Percentiles rank a stretch among this genome's conserved stretches.
phyloP scores from a whole-genome alignment of 92 coral and sea anemone species.

The Porites evermanni region DNA sequence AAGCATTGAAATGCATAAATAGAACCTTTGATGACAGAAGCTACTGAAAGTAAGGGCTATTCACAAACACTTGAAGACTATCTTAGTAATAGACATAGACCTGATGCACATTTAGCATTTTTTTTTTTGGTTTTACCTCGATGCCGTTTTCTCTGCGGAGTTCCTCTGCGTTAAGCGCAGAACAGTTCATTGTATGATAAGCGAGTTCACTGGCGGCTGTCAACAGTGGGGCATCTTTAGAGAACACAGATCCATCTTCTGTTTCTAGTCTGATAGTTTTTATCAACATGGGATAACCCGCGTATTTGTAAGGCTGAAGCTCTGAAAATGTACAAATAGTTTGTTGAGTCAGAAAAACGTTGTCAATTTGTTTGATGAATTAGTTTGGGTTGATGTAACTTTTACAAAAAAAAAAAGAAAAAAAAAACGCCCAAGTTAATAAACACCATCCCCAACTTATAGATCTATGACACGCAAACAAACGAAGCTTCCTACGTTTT shows the following conservation, averaged over 20 bases:
- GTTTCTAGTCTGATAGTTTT: slow-evolving; percentile 95
- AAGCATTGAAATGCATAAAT: too few relatives aligned
- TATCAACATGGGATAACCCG: slow-evolving; percentile 99
- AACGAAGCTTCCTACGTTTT: too few relatives aligned
- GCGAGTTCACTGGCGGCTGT: slow-evolving; percentile 97
- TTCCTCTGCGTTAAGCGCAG: slow-evolving; percentile 98
- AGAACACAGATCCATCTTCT: slow-evolving; percentile 71
- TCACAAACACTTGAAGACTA: too few relatives aligned
- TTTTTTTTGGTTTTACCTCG: slow-evolving; percentile 66
- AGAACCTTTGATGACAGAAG: too few relatives aligned
- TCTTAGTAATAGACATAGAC: too few relatives aligned
- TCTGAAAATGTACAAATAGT: slow-evolving; percentile 51
- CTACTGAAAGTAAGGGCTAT: too few relatives aligned
- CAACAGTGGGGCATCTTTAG: slow-evolving; percentile 86
- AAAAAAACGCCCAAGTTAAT: too few relatives aligned
- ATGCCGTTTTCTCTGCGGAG: slow-evolving; percentile 94
- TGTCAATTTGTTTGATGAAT: not conserved
- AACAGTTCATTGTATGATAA: slow-evolving; percentile 95
- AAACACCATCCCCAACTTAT: too few relatives aligned
- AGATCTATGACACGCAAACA: too few relatives aligned
- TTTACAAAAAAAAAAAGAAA: not conserved
- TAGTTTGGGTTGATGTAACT: not conserved
- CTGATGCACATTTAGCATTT: too few relatives aligned
- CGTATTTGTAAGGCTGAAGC: slow-evolving; percentile 97
- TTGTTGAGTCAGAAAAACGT: not conserved